Percentiles rank a stretch among this genome's conserved stretches.
Conservation (phyloP, 2,113 vertebrate genomes). For the Gorsachius goisagi region DNA sequence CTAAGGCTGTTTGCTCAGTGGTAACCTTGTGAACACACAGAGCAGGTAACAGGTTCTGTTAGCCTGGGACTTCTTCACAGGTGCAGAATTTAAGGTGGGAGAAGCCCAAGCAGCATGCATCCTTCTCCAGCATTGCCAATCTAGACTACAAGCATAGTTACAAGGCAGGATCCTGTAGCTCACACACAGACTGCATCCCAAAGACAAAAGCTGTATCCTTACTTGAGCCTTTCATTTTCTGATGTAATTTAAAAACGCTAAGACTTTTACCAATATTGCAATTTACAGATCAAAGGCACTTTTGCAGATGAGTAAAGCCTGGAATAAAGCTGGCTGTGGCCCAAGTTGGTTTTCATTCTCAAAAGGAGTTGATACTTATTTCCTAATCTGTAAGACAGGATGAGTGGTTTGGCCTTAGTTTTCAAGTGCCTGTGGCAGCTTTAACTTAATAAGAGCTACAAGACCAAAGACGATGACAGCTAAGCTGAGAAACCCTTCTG, state of each 20-base stretch:
- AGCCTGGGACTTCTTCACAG: background rate
- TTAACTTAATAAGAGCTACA: background rate
- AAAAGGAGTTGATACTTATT: background rate
- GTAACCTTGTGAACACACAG: background rate
- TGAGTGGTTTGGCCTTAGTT: background rate
- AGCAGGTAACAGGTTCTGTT: background rate
- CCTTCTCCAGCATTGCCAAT: background rate
- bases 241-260: background rate
- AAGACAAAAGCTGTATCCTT: background rate
- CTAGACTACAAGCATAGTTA: background rate
- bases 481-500: background rate
- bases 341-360: background rate
- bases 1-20: background rate
- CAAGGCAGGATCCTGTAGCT: background rate
- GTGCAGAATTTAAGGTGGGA: background rate
- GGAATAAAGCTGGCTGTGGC: background rate
- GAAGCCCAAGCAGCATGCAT: background rate
- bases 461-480: background rate
- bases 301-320: background rate
- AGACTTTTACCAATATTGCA: background rate
- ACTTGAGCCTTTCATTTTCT: background rate
- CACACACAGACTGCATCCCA: background rate
- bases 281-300: background rate
- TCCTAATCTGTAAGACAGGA: background rate
- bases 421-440: background rate